A percentile compares a stretch with the other conserved stretches of the same genome.
These are phyloP conservation scores for Drosophila gaucha DNA, from an alignment of 2,888 invertebrate genomes.

Conservation along the genomic window DNA sequence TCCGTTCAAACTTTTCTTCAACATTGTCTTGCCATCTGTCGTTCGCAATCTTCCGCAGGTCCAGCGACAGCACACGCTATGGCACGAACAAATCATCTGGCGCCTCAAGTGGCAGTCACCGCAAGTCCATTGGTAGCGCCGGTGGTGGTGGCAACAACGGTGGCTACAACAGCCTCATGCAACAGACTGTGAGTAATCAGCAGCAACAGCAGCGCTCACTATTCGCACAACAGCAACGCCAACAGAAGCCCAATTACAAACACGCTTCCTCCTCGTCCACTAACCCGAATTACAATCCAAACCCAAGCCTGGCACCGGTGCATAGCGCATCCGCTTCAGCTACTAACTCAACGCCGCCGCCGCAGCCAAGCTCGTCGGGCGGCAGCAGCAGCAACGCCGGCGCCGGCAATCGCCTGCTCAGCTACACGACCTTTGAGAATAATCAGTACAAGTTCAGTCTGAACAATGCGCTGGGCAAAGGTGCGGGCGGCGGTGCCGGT, in stretches of 20 bases:
- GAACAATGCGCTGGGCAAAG: slow-evolving; percentile 81
- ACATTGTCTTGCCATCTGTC: neutral
- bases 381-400: slow-evolving; percentile 34
- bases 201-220: slow-evolving; percentile 82
- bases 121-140: slow-evolving; percentile 82
- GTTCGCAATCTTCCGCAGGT: slow-evolving; percentile 75
- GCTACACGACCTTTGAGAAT: slow-evolving; percentile 85
- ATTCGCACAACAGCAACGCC: slow-evolving; percentile 79
- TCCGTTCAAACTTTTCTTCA: neutral
- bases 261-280: slow-evolving; percentile 69
- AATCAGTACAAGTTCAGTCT: slow-evolving; percentile 85
- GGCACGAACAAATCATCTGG: slow-evolving; percentile 85
- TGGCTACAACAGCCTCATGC: slow-evolving; percentile 83
- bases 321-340: slow-evolving; percentile 68
- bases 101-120: slow-evolving; percentile 84
- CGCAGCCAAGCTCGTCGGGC: slow-evolving; percentile 8
- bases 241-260: slow-evolving; percentile 80
- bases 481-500: slow-evolving; percentile 42
- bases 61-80: slow-evolving; percentile 88
- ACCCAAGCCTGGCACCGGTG: slow-evolving; percentile 77
- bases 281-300: slow-evolving; percentile 67
- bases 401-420: slow-evolving; percentile 82
- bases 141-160: slow-evolving; percentile 66
- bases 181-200: slow-evolving; percentile 85
- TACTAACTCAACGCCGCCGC: slow-evolving; percentile 44